Base-by-base conservation (phyloP, 1,140 invertebrate species). In the Drosophila hydei region DNA sequence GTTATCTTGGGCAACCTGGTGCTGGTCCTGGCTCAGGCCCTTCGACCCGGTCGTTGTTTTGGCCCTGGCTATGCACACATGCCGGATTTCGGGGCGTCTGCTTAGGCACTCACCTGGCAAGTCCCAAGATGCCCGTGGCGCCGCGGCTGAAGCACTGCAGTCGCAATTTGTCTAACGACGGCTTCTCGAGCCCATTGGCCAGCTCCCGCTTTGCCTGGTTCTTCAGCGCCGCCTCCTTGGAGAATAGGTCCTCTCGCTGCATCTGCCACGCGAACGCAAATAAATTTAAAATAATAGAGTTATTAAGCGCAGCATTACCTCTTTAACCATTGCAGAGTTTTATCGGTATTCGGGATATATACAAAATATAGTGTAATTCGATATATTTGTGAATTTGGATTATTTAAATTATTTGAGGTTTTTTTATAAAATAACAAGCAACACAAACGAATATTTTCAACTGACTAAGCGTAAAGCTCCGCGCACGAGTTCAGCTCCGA, bases 151-250 rank as follows among this genome's bases (percentile, higher is more conserved):
- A 92, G 92, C 97, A 98, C 42, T 96, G 92, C 40, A 97, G 92
- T 30, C 97, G 94, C 64, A 99, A 91, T 89, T 95, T 96, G 92
- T 99, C 96, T 45, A 98, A 92, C 8, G 96, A 95, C 92, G 98
- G 97, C 45, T 94, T 95, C 6, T 94, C 92, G 23, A 84, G 83
- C 7, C 94, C 92, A 62, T 92, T 72, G 56, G 93, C 91, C 50
- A 93, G 90, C 12, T 94, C 93, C 69, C 95, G 93, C 50, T 92
- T 94, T 38, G 95, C 94, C 92, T 95, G 95, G 75, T 95, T 94
- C 75, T 96, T 96, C 93, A 98, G 94, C 88, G 96, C 96, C 38
- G 94, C 93, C 90, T 98, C 96, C 91, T 96, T 94, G 19, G 95
- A 93, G 14, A 95, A 95, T 58, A 94, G 94, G 11, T 96, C 93